Conservation (phyloP, 2,888 invertebrate genomes). For the Drosophila gaucha region DNA sequence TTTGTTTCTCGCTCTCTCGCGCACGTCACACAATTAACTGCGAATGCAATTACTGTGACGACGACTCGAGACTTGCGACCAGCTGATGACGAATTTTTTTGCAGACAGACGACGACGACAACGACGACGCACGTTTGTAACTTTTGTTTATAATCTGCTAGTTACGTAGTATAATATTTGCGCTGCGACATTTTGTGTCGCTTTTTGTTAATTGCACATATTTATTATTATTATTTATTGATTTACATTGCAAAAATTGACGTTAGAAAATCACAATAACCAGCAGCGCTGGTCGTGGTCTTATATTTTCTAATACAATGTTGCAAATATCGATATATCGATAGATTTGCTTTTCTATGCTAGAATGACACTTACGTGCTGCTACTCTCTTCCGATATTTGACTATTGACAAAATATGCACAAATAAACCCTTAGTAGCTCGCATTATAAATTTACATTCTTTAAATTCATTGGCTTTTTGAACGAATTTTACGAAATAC, state of each 20-base stretch:
- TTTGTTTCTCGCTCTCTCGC: constrained; percentile 39
- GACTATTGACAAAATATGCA: neutral
- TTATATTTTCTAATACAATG: constrained; percentile 40
- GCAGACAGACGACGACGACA: constrained; percentile 37
- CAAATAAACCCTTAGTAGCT: neutral
- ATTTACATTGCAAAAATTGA: constrained; percentile 51
- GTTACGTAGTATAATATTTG: constrained; percentile 12
- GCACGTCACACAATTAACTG: constrained; percentile 54
- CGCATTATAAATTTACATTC: neutral
- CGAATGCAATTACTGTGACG: constrained; percentile 51
- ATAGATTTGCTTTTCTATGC: neutral
- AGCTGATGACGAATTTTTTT: constrained; percentile 75
- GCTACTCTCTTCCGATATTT: neutral
- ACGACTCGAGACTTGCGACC: constrained; percentile 47
- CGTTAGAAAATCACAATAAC: constrained; percentile 34
- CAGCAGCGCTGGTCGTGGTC: constrained; percentile 29
- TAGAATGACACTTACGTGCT: constrained; percentile 29
- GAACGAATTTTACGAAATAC: neutral
- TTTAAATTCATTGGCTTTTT: neutral
- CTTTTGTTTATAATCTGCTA: constrained; percentile 38
- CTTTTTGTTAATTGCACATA: constrained; percentile 44
- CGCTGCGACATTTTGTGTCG: constrained; percentile 29
- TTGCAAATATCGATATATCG: constrained; percentile 33
- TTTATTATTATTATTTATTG: constrained; percentile 24
- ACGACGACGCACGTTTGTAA: constrained; percentile 11